Base-by-base conservation (phyloP, 2,888 invertebrate genomes). In the Deilephila porcellus region DNA sequence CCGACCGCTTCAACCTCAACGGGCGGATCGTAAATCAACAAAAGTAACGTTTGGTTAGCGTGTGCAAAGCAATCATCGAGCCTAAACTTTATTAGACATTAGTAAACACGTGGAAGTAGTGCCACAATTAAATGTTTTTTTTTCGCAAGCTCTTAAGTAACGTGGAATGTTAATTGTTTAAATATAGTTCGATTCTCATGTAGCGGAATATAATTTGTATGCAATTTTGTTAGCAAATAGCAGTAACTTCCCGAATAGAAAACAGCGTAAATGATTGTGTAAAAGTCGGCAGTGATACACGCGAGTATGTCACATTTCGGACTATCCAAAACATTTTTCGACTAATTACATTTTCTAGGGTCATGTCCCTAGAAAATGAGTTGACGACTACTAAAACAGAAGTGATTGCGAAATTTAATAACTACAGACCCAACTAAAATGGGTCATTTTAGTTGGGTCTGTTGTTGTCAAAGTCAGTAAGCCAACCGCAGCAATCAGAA, bases 21-120 rank as follows among this genome's bases (percentile, higher is more conserved):
- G 25, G 19, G 37, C 8, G 20, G 25, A 25, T 67, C 67, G 52
- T 52, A 67, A 67, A 67, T 67, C n/a, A 67, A 25, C 25, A 45
- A 45, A 25, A 52, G 52, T 67, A 67, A 67, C 67, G 52, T 25
- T 67, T 25, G 67, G 5, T 25, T 67, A 20, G 67, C 52, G 67
- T 52, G 25, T 29, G 17, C 17, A 52, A 67, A 67, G 17, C 67
- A 52, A 52, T 67, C 52, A 67, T 67, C 67, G 52, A 17, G 25
- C 52, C 25, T 25, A 52, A 1, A 67, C 29, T 64, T 25, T 52
- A 67, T 67, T 52, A 11, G 4, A 52, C n/a, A 20, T 25, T 37
- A 64, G 37, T 29, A 29, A 25, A 60, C 60, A 60, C 29, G 60
- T 60, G 5, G 4, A 29, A 11, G 29, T 32, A 11, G 56, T 56